phyloP scores from a whole-genome alignment of 2,797 vertebrate species.

The Amniataba percoides region DNA sequence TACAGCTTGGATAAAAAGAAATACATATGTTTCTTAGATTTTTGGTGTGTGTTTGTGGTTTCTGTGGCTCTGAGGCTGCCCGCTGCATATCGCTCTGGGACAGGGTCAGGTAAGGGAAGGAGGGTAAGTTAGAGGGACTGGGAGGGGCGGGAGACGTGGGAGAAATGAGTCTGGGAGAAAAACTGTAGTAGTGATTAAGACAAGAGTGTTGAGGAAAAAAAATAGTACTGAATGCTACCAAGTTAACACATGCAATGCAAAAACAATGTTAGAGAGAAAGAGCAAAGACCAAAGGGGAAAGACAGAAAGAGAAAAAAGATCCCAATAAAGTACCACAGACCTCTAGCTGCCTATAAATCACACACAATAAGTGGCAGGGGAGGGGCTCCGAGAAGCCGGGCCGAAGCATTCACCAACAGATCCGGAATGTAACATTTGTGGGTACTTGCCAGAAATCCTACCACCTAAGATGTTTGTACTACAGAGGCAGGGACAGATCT shows the following conservation, averaged over 20 bases:
- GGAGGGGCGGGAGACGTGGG: constrained; percentile 54
- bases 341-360: constrained; percentile 97
- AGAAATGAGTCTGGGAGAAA: constrained; percentile 64
- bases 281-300: constrained; percentile 74
- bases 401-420: constrained; percentile 70
- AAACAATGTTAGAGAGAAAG: constrained; percentile 83
- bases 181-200: constrained; percentile 72
- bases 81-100: constrained; percentile 90
- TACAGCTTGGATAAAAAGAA: not conserved
- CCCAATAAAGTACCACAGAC: constrained; percentile 92
- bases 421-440: constrained; percentile 19
- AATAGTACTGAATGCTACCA: constrained; percentile 88
- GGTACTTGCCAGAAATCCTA: constrained; percentile 33
- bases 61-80: constrained; percentile 91
- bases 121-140: constrained; percentile 70
- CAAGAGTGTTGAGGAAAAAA: constrained; percentile 68
- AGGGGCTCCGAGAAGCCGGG: constrained; percentile 89
- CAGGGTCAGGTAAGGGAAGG: constrained; percentile 81
- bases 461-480: constrained; percentile 28
- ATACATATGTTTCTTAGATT: constrained; percentile 31
- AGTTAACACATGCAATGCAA: constrained; percentile 96
- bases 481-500: constrained; percentile 10
- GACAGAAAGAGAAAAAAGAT: constrained; percentile 83
- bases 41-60: constrained; percentile 60
- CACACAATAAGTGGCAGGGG: constrained; percentile 94